Base-by-base conservation (phyloP, 2,888 invertebrate genomes). In the Petrolisthes manimaculis region DNA sequence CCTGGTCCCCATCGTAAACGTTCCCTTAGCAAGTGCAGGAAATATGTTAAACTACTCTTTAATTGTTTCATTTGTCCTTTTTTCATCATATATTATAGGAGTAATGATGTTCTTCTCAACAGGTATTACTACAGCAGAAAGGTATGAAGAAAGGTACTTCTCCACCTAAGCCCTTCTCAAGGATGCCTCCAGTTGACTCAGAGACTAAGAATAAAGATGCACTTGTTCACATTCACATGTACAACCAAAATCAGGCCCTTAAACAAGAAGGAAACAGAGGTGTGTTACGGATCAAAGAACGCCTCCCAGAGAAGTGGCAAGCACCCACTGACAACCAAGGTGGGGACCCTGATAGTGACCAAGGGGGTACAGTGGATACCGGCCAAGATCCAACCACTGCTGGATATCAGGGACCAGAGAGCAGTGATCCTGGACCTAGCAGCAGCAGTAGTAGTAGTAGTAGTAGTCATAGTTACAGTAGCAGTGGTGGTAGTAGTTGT, bases 71-170 rank as follows among this genome's bases (percentile, higher is more conserved):
- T 37, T 37, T 37, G 37, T 37, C 37, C 37, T 37, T 37, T 37
- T 37, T 37, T 37, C 37, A 37, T 37, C 37, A 37, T 37, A 37
- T 37, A 37, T 37, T 37, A 37, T 37, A 37, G 37, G 37, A 37
- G 37, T 37, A 37, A 37, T 37, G 0, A 37, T 37, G 37, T 37
- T 37, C 37, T 37, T 37, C 37, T 86, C 78, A 88, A 51, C 61
- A 90, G 90, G 89, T 90, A 24, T 69, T 91, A 74, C 83, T 91
- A 67, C 91, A 91, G 74, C 91, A 89, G 53, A 88, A 89, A 56
- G 89, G 89, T 5, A 86, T 91, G 74, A 86, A 87, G 61, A 89
- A 89, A 79, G 90, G 88, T 4, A 51, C 9, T 18, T 84, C 88
- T 51, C 84, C 86, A 8, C 54, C 84, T 5, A 89, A 89, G 53